A percentile compares a stretch with the other conserved stretches of the same genome.
phyloP scores from a whole-genome alignment of 2,113 vertebrate genomes.

The Chiloscyllium plagiosum region DNA sequence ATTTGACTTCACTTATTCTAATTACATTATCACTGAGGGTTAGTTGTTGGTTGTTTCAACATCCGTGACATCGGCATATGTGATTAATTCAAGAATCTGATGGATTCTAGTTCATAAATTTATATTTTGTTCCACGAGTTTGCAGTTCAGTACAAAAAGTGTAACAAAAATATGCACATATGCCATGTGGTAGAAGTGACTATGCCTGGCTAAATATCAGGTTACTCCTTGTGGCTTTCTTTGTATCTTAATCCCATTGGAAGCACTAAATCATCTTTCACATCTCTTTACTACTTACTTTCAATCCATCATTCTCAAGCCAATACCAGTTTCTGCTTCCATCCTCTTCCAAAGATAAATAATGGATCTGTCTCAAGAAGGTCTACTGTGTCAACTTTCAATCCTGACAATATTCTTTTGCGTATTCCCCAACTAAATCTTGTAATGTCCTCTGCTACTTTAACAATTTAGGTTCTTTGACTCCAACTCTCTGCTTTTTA shows the following conservation, averaged over 20 bases:
- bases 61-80: background rate
- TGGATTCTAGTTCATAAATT: background rate
- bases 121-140: background rate
- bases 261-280: background rate
- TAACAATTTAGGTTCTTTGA: background rate
- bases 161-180: background rate
- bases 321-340: background rate
- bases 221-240: background rate
- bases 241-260: background rate
- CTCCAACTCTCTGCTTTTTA: background rate
- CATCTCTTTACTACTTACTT: background rate
- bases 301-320: background rate
- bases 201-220: background rate
- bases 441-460: background rate
- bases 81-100: background rate
- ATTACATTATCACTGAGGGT: background rate
- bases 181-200: background rate
- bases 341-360: background rate
- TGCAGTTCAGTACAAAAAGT: background rate
- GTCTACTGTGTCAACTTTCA: background rate
- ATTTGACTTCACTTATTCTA: constrained; percentile 1
- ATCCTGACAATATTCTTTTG: background rate
- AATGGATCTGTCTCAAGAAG: background rate
- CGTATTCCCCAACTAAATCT: background rate
- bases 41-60: background rate